Base-by-base conservation (phyloP, 2,113 vertebrate species). In the Physeter macrocephalus region DNA sequence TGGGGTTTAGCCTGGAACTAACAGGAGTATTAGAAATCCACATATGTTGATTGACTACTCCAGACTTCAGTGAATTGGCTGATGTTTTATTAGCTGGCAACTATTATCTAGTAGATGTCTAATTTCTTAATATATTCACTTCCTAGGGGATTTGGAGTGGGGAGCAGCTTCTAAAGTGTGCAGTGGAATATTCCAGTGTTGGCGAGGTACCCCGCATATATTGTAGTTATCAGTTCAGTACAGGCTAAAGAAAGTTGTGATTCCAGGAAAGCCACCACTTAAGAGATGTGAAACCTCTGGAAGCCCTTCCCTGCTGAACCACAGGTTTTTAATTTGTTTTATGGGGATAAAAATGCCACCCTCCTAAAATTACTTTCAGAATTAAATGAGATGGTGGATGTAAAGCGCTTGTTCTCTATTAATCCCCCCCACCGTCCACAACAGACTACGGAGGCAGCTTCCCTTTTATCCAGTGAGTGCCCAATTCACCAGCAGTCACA, bases 121-220 rank as follows among this genome's bases (percentile, higher is more conserved):
- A 61, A 57, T 96, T 92, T 95, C 66, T 85, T 95, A 80, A 59
- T 96, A 3, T 93, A 52, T 43, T 91, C 78, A 92, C 57, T 88
- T 88, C 57, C 66, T 69, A 6, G 78, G 85, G 41, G 6, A 62
- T 8, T 8, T 13, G 21, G n/a, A 14, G 11, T 72, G 6, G 5
- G 54, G 54, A 52, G 64, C 78, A 88, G 64, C 52, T 87, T 85
- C 8, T 90, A n/a, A 87, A 88, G 29, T 39, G 71, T 75, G 62
- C n/a, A 29, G 0, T 46, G 52, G 43, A 72, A 43, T n/a, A 25
- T 64, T 46, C 39, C 12, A 27, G 39, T 77, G 25, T 78, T 54
- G 8, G 29, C 83, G 64, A 49, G 21, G 54, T 25, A 23, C n/a
- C 81, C 29, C n/a, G 1, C 15, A 0, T 67, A 3, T 31, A 17